Base-by-base conservation (phyloP, 2,888 invertebrate species). In the Choristoneura rosaceana region DNA sequence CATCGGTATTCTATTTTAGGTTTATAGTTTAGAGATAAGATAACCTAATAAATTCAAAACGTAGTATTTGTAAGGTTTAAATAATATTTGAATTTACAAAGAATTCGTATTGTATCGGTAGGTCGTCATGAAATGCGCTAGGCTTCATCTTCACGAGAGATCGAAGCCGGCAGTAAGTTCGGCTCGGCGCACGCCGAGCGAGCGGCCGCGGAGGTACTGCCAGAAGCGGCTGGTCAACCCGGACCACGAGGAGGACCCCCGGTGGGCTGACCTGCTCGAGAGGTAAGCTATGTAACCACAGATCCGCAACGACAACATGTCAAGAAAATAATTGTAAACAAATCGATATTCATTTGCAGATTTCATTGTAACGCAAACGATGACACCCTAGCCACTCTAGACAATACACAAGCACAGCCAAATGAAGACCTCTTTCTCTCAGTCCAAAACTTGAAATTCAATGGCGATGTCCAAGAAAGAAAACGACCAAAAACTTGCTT, bases 211-310 rank as follows among this genome's bases (percentile, higher is more conserved):
- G n/a, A 81, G 92, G 71, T 92, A 87, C 79, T 94, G 94, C 75
- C 93, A 94, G 77, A 90, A 87, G 73, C 84, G 90, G 12, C 78
- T 94, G 82, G 87, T 93, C 2, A 85, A 94, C 76, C 93, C 93
- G 15, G 83, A 86, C 0, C 90, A 90, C 59, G 90, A 91, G 17
- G 93, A 93, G 70, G 90, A 92, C 76, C 87, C 87, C 0, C 80
- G 89, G 50, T 93, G 93, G 91, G 81, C 76, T 0, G 85, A 87
- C 74, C 76, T 85, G 0, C 79, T 86, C 50, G 70, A 71, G 15
- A 74, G 76, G 76, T 77, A 61, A 14, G 10, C 7, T 17, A 43
- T 25, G 17, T 14, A 9, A n/a, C 8, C 4, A 12, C 43, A 43
- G 8, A 52, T n/a, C 50, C 9, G 9, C 9, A 17, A 52, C 50